Conservation (phyloP, 1,140 invertebrate species). For the Drosophila ogumai region DNA sequence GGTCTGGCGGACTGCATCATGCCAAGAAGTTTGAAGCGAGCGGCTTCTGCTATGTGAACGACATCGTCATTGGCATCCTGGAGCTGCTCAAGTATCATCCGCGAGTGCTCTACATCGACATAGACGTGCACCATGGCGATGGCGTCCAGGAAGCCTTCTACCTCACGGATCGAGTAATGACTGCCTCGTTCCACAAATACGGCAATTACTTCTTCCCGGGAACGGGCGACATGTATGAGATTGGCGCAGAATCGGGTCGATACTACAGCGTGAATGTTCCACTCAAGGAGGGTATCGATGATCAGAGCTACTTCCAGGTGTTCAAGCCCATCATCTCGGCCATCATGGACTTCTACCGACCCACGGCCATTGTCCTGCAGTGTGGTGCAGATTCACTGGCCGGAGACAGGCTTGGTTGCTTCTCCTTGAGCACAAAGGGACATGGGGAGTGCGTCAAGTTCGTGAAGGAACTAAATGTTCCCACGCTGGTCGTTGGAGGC, state of each 20-base stretch:
- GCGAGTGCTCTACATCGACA: constrained; percentile 99
- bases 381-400: constrained; percentile 99
- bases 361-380: constrained; percentile 98
- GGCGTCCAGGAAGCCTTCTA: constrained; percentile 99
- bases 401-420: constrained; percentile 92
- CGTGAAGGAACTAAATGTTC: constrained; percentile 97
- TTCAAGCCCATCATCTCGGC: constrained; percentile 97
- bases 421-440: constrained; percentile 88
- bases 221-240: constrained; percentile 99
- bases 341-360: constrained; percentile 98
- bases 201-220: constrained; percentile 99
- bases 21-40: constrained; percentile 99
- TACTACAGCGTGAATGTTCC: constrained; percentile 99
- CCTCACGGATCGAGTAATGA: constrained; percentile 99
- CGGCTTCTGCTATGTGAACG: constrained; percentile 89
- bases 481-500: constrained; percentile 96
- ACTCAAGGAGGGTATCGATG: constrained; percentile 98
- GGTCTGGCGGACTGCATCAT: constrained; percentile 99
- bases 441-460: constrained; percentile 99
- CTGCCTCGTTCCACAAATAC: constrained; percentile 99
- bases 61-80: constrained; percentile 99
- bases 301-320: constrained; percentile 95
- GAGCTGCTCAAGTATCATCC: constrained; percentile 98
- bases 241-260: constrained; percentile 95
- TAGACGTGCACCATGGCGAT: constrained; percentile 99